Evolutionary conservation across 1,140 invertebrate species (phyloP), one percentile per base, ranked within the genome.

Genomic region (Achatina immaculata): DNA sequence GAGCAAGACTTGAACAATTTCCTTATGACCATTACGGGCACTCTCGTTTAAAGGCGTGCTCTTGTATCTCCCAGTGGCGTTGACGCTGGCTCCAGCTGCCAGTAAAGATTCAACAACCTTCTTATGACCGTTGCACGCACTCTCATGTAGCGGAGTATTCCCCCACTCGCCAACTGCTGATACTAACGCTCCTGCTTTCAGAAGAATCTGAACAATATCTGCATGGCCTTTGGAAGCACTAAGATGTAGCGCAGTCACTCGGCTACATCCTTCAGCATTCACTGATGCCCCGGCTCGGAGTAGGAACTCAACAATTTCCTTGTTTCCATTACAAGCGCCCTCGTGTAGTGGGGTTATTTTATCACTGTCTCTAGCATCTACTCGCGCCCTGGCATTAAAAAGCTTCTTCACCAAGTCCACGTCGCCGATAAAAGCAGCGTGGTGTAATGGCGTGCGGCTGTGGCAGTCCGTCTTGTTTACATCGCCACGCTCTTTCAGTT

Each of bases 171-270:
- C 89, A 28, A 65, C 71, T 28, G 83, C 79, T 42, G 82, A 81
- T 21, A 88, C 62, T 19, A 66, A 43, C 36, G 86, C 85, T 42
- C 86, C 85, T 19, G 84, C 81, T 24, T 85, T 73, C 4, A 88
- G 73, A 7, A 89, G 72, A 1, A 80, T 78, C 58, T 85, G 72
- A 0, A 88, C 84, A 48, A 89, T 83, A 19, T 84, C 62, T 16
- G 75, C 69, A 75, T 90, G 84, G 3, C 88, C 88, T 79, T 90
- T 88, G 42, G 85, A 88, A 19, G 84, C 85, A 34, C 88, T 86
- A 31, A 85, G 85, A 68, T 90, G 89, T 31, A 89, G 77, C 14
- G 87, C 71, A 6, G 86, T 86, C 88, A 88, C 88, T 19, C 86
- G 85, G 75, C 88, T 87, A 14, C 81, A 43, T 81, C 89, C 89